A percentile compares a stretch with the other conserved stretches of the same genome.
phyloP scores from a whole-genome alignment of 2,888 invertebrate species.

The Lathronympha strigana region DNA sequence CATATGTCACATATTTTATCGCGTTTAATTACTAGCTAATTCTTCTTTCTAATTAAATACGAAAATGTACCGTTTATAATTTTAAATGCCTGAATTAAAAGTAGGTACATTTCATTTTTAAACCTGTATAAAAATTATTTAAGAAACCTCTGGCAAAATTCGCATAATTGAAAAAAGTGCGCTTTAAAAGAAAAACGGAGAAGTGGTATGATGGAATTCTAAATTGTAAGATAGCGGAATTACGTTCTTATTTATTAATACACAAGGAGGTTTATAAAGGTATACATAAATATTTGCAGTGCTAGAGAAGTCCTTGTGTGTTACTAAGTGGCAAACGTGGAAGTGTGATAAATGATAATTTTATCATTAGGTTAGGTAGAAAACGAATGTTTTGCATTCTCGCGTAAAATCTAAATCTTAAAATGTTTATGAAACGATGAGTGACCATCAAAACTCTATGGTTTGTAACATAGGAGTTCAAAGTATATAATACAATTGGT shows the following conservation, averaged over 20 bases:
- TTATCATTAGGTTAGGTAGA: constrained; percentile 51
- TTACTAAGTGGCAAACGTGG: constrained; percentile 33
- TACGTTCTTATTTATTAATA: constrained; percentile 40
- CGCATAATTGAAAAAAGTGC: constrained; percentile 25
- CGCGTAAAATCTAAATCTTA: neutral
- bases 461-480: constrained; percentile 3
- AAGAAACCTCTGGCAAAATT: constrained; percentile 3
- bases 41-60: neutral
- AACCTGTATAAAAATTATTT: constrained; percentile 12
- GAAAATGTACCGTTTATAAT: neutral
- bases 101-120: constrained; percentile 1
- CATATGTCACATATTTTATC: neutral
- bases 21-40: neutral
- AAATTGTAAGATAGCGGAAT: constrained; percentile 44
- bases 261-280: constrained; percentile 9
- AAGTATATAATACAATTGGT: neutral
- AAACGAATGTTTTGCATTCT: constrained; percentile 27
- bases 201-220: constrained; percentile 41
- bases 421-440: neutral
- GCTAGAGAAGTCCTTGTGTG: constrained; percentile 15
- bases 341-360: constrained; percentile 55
- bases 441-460: neutral
- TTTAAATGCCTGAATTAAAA: neutral
- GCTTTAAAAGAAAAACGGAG: constrained; percentile 18
- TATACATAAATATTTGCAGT: neutral